Evolutionary conservation across 1,140 invertebrate genomes (phyloP).

Genomic region (Riptortus pedestris): DNA sequence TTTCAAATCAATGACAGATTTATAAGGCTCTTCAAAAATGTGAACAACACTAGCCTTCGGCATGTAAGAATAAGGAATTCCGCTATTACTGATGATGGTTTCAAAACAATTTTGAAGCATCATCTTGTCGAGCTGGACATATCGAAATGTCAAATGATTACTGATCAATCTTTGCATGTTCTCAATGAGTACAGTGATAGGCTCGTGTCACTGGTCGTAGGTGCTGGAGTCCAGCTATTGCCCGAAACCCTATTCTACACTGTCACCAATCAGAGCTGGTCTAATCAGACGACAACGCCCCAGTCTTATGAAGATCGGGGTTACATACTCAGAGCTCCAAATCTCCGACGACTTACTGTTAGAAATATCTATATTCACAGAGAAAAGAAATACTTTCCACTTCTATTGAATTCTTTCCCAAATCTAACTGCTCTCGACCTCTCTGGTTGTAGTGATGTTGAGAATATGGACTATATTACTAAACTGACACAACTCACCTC

Average conservation of each 20-base stretch:
- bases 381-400: constrained; percentile 41
- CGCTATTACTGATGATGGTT: constrained; percentile 55
- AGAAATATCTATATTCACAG: constrained; percentile 41
- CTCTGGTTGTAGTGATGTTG: constrained; percentile 54
- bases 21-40: constrained; percentile 60
- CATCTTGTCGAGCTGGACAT: constrained; percentile 61
- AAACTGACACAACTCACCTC: constrained; percentile 48
- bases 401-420: constrained; percentile 47
- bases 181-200: constrained; percentile 43
- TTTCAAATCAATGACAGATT: constrained; percentile 46
- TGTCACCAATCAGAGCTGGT: background rate
- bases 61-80: constrained; percentile 57
- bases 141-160: constrained; percentile 56
- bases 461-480: constrained; percentile 45
- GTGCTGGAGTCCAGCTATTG: constrained; percentile 31
- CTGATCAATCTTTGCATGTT: constrained; percentile 44
- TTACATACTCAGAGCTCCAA: constrained; percentile 51
- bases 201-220: constrained; percentile 37
- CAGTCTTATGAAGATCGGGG: constrained; percentile 36
- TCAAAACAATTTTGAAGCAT: constrained; percentile 57
- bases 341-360: constrained; percentile 51
- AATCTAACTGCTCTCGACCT: constrained; percentile 67
- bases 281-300: constrained; percentile 12
- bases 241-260: constrained; percentile 24
- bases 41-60: constrained; percentile 52